A percentile compares a stretch with the other conserved stretches of the same genome.
phyloP scores from a whole-genome alignment of 1,140 invertebrate species.

The Drosophila orosa region DNA sequence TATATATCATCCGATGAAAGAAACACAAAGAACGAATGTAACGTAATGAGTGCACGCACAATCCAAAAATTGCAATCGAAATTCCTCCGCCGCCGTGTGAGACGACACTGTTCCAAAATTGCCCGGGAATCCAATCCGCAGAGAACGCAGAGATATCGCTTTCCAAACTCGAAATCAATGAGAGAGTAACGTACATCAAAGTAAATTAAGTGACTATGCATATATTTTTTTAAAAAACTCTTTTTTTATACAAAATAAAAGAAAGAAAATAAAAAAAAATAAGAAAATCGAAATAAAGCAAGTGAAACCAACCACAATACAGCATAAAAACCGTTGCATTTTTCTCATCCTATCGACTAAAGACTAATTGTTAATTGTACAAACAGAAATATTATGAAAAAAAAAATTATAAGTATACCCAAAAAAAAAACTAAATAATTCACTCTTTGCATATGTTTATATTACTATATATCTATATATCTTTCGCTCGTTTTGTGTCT shows the following conservation, averaged over 20 bases:
- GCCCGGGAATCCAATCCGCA: conserved; percentile 54
- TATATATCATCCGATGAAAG: conserved; percentile 36
- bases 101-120: conserved; percentile 70
- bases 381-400: conserved; percentile 46
- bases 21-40: conserved; percentile 52
- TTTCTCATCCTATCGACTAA: conserved; percentile 70
- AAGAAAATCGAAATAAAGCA: conserved; percentile 58
- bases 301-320: conserved; percentile 61
- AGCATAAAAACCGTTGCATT: conserved; percentile 77
- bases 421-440: conserved; percentile 45
- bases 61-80: conserved; percentile 60
- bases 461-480: conserved; percentile 58
- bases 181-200: conserved; percentile 69
- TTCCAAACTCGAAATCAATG: conserved; percentile 47
- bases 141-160: conserved; percentile 39
- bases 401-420: conserved; percentile 28
- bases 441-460: conserved; percentile 65
- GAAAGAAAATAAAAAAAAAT: conserved; percentile 3
- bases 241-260: conserved; percentile 25
- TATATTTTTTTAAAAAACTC: conserved; percentile 53
- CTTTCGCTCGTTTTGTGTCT: conserved; percentile 77
- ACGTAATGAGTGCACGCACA: conserved; percentile 62
- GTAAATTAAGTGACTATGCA: conserved; percentile 66
- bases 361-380: conserved; percentile 59
- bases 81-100: conserved; percentile 66